These are phyloP conservation scores for Dolomedes plantarius DNA, from an alignment of 2,888 invertebrate species.

Conservation along the genomic window DNA sequence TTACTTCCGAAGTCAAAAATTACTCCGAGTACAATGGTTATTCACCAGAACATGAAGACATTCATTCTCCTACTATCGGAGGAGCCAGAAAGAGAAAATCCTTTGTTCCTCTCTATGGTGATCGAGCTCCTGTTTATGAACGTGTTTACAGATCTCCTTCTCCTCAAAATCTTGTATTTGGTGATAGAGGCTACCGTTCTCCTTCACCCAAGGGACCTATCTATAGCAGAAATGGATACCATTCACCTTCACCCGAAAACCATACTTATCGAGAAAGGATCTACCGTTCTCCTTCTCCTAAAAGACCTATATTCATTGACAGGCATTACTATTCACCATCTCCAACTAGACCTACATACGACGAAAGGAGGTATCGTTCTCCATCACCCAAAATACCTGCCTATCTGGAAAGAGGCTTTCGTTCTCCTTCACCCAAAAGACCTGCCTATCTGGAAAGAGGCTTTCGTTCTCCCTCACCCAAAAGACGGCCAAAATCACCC, in stretches of 20 bases:
- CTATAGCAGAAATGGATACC: not conserved
- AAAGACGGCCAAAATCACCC: not conserved
- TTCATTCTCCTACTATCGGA: constrained; percentile 14
- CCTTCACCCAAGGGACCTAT: not conserved
- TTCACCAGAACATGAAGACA: constrained; percentile 12
- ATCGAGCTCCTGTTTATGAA: constrained; percentile 17
- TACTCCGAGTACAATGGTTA: not conserved
- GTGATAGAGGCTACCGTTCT: not conserved
- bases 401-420: not conserved
- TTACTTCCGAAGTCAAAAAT: not conserved
- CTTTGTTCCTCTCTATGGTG: constrained; percentile 57
- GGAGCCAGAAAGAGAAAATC: constrained; percentile 61
- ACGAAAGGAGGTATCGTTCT: not conserved
- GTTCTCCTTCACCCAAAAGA: constrained; percentile 7
- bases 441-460: not conserved
- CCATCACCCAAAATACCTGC: constrained; percentile 6
- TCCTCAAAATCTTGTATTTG: not conserved
- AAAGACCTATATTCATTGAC: not conserved
- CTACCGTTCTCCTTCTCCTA: constrained; percentile 22
- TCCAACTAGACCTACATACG: not conserved
- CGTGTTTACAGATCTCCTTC: not conserved
- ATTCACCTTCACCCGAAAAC: not conserved
- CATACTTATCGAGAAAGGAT: not conserved
- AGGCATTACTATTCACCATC: not conserved
- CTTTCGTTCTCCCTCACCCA: not conserved